Base-by-base conservation (phyloP, 2,797 vertebrate genomes). In the Artibeus lituratus region DNA sequence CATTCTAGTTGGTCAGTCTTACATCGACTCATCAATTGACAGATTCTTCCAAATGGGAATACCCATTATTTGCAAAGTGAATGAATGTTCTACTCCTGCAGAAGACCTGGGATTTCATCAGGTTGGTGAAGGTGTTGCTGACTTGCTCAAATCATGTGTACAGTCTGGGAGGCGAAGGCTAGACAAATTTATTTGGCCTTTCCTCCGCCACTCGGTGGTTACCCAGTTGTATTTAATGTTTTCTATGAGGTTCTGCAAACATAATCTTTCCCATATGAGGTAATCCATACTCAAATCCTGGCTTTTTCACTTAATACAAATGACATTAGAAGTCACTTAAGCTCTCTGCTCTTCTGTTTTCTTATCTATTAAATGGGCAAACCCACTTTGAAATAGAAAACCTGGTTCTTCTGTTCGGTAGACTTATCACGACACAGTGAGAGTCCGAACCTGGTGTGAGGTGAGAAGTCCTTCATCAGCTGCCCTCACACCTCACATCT, bases 281-380 rank as follows among this genome's bases (percentile, higher is more conserved):
- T 65, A 37, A 94, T 94, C 95, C 35, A 4, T 83, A 74, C 76
- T 95, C 94, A 92, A 82, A 92, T 47, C 55, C 70, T 21, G 42
- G 70, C 86, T 92, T 83, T 80, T 42, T 3, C 35, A 77, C 42
- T 96, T 93, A n/a, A 69, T 80, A 88, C 59, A 78, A 85, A 37
- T 95, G 91, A 86, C 65, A 49, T 78, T 69, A n/a, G 49, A 80
- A 84, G 47, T 53, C 93, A 76, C 65, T n/a, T 51, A 65, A n/a
- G 51, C 74, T 72, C 91, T 84, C 62, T 53, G 82, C 65, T 81
- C 91, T 49, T 87, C 82, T 9, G 26, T 80, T 91, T 92, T 84
- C 89, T 89, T 42, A 44, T 59, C 82, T 93, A 44, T 74, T 88
- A 72, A 89, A 59, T 74, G 51, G 69, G 7, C 49, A 32, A 55